Evolutionary conservation across 1,140 invertebrate genomes (phyloP), one percentile per base, ranked within the genome.

Genomic region (Anthonomus grandis): DNA sequence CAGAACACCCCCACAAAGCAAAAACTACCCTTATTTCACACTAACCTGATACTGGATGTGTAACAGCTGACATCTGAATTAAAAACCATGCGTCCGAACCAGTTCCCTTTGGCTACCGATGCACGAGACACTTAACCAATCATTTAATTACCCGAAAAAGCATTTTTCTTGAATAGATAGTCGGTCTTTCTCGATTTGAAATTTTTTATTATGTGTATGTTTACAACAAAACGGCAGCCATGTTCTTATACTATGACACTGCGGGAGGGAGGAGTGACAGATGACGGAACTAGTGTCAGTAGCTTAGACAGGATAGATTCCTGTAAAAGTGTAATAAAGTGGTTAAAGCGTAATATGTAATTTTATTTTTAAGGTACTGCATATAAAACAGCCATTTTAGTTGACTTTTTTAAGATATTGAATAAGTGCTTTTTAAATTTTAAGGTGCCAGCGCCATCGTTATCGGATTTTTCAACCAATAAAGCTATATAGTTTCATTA

Each of bases 1-100:
- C n/a, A n/a, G n/a, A n/a, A n/a, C n/a, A n/a, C n/a, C n/a, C 27
- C 24, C 8, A 22, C 25, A 42, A 50, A 19, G 4, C 8, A 58
- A 61, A 61, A 61, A 61, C 54, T 61, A 61, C 54, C 54, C 53
- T 25, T 58, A 53, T 48, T 46, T 45, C 48, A 37, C 63, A 70
- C 74, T 78, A 78, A 81, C 80, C 80, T 81, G 79, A 75, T 72
- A 81, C 77, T 71, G 80, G 80, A 78, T 82, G 80, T 74, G 81
- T 79, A 77, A 83, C 77, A 70, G 80, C 78, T 67, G 81, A 82
- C 80, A 83, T 82, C 74, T 76, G 76, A 75, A 78, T 68, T 60
- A 66, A 75, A 76, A 79, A 80, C 76, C 70, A 73, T 73, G 63
- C 71, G 69, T 64, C 59, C 54, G 39, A 27, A 48, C 52, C 48